These are phyloP conservation scores for Muscina levida DNA, from an alignment of 2,888 invertebrate species.

Conservation along the genomic window DNA sequence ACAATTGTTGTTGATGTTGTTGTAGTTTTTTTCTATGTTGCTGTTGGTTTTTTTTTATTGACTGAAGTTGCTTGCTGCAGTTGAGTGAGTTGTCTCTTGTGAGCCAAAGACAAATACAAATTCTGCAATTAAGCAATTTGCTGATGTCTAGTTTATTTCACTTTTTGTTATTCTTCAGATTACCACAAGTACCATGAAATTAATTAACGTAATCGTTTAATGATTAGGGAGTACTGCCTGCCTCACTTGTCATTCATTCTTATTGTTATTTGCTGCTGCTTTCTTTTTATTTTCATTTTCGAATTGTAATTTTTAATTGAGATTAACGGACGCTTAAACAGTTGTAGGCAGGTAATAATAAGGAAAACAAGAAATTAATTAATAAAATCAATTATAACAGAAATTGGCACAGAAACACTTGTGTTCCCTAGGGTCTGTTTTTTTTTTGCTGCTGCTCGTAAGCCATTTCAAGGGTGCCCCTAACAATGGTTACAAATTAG, in stretches of 20 bases:
- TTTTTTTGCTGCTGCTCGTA: background rate
- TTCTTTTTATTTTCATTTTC: background rate
- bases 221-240: conserved; percentile 15
- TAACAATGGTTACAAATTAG: conserved; percentile 11
- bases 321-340: background rate
- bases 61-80: background rate
- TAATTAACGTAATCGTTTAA: conserved; percentile 33
- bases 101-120: background rate
- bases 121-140: conserved; percentile 20
- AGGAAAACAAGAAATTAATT: conserved; percentile 15
- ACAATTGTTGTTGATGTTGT: conserved; percentile 29
- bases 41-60: background rate
- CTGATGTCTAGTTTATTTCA: background rate
- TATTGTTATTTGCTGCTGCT: too few species aligned
- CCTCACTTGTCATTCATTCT: background rate
- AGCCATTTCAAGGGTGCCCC: conserved; percentile 42
- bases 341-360: background rate
- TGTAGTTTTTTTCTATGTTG: background rate
- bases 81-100: conserved; percentile 17
- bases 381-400: conserved; percentile 25
- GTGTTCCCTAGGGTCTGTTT: too few species aligned
- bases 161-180: background rate
- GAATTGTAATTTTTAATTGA: too few species aligned
- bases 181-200: conserved; percentile 34
- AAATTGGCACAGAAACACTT: conserved; percentile 5